Percentiles rank a stretch among this genome's conserved stretches.
Conservation (phyloP, 2,888 invertebrate genomes). For the Diplazon laetatorius region DNA sequence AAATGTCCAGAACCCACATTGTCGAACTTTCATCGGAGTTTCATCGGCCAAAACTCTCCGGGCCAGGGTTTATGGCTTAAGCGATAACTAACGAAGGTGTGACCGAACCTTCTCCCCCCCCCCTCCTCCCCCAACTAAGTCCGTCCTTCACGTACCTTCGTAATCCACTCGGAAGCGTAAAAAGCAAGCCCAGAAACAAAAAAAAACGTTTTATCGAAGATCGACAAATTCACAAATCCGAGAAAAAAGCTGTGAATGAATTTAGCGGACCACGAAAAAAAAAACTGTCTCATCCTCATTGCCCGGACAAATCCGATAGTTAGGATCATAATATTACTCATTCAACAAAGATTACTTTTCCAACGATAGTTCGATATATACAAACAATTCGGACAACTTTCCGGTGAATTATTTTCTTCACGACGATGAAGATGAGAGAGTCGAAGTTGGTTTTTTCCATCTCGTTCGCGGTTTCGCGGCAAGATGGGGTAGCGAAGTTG, state of each 20-base stretch:
- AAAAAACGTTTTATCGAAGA: too few species aligned
- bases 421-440: not conserved
- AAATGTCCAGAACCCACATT: slow-evolving; percentile 37
- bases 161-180: too few species aligned
- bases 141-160: too few species aligned
- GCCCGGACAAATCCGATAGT: not conserved
- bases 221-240: too few species aligned
- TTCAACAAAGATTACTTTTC: not conserved
- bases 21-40: slow-evolving; percentile 60
- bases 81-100: slow-evolving; percentile 54
- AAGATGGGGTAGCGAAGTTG: too few species aligned
- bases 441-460: not conserved
- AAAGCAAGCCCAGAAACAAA: too few species aligned
- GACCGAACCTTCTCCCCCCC: too few species aligned
- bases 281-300: not conserved
- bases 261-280: too few species aligned
- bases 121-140: too few species aligned
- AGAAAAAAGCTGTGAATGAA: too few species aligned
- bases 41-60: slow-evolving; percentile 38
- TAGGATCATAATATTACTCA: too few species aligned
- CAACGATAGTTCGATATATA: not conserved
- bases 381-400: slow-evolving; percentile 43
- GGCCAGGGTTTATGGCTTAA: slow-evolving; percentile 45
- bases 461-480: too few species aligned
- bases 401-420: slow-evolving; percentile 37